Conservation (phyloP, 2,113 vertebrate genomes). For the Pangasianodon gigas region DNA sequence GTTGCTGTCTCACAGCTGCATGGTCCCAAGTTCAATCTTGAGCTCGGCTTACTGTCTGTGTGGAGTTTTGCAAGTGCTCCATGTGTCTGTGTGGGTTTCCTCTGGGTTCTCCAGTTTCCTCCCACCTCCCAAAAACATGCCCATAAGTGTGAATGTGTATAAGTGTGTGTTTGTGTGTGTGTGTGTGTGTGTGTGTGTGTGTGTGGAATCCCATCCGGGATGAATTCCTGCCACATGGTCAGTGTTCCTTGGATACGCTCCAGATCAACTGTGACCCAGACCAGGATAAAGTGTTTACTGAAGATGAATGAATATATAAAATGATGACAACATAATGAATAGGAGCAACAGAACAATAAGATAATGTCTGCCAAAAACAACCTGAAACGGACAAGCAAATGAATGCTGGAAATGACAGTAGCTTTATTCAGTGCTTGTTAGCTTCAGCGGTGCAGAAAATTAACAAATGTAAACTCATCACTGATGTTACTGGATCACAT, state of each 20-base stretch:
- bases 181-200: no score
- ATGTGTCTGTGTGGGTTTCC: neutral
- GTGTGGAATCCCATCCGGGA: neutral
- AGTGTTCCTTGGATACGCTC: neutral
- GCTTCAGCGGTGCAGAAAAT: neutral
- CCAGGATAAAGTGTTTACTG: neutral
- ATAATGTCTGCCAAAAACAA: neutral
- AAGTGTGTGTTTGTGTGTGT: no score
- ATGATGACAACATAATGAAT: neutral
- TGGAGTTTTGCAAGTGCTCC: neutral
- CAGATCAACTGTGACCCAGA: neutral
- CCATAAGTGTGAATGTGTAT: neutral
- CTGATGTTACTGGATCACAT: no score
- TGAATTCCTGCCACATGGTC: neutral
- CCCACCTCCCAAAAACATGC: neutral
- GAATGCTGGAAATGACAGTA: neutral
- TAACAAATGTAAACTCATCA: neutral
- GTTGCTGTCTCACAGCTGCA: neutral
- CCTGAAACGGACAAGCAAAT: neutral
- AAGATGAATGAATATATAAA: neutral
- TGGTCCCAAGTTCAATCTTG: neutral
- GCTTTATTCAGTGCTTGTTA: neutral
- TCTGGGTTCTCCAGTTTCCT: neutral
- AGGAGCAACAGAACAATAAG: neutral
- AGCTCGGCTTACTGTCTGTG: neutral